Base-by-base conservation (phyloP, 2,888 invertebrate genomes). In the Thera obeliscata region DNA sequence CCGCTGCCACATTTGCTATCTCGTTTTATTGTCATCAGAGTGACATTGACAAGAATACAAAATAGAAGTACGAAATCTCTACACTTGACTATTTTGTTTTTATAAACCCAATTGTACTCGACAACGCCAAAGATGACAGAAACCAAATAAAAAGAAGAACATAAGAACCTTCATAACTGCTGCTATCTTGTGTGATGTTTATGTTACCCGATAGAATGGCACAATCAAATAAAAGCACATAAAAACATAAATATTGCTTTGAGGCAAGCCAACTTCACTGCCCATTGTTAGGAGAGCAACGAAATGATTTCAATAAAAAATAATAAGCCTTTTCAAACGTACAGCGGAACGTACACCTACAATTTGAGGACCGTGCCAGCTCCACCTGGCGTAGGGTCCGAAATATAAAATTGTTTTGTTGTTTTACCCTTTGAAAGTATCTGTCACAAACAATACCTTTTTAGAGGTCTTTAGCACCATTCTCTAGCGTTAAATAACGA, bases 351-450 rank as follows among this genome's bases (percentile, higher is more conserved):
- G 71, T 57, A 64, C 12, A 0, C 52, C 52, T 52, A 52, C 9
- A 52, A 33, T 52, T 33, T 64, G 56, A 74, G 73, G 70, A 58
- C 36, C 64, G 59, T 46, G 63, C 72, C 71, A 66, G 56, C 38
- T 52, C 73, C 73, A 79, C 77, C 74, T 77, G 76, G 71, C 74
- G 50, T 69, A 38, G 56, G 74, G 71, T 66, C 67, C 65, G 43
- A 71, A 67, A 73, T 73, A 73, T 75, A 75, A 79, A 76, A 75
- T 73, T 66, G 70, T 76, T 77, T 78, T 76, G 67, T 75, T 76
- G 72, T 73, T 74, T 72, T 69, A 67, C 72, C 69, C 71, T 72
- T 73, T 72, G 50, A 67, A 70, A 71, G 63, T 73, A 66, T 67
- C 75, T 69, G 75, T 66, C 73, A 72, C 68, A 65, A 69, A 68